Percentiles rank a stretch among this genome's conserved stretches.
Conservation (phyloP, 1,140 invertebrate genomes). For the Spodoptera litura region DNA sequence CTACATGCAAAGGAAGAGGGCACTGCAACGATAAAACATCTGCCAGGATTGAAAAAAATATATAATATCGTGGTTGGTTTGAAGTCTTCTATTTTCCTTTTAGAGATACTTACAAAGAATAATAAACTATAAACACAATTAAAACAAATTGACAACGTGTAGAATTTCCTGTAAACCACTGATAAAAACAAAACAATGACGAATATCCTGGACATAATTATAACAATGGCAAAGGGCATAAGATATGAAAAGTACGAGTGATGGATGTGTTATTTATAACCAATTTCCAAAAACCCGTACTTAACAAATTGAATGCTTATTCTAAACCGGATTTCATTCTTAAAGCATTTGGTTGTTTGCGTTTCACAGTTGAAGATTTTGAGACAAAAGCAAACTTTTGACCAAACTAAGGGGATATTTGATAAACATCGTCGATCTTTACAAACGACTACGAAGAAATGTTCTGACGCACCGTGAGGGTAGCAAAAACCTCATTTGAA, state of each 20-base stretch:
- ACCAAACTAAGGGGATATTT: conserved; percentile 29
- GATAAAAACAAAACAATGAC: conserved; percentile 33
- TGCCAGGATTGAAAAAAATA: conserved; percentile 6
- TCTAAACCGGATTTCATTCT: too few relatives aligned
- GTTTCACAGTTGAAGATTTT: conserved; percentile 14
- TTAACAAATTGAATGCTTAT: not conserved
- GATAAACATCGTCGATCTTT: conserved; percentile 4
- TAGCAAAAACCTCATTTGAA: conserved; percentile 64
- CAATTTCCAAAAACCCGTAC: not conserved
- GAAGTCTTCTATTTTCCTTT: not conserved
- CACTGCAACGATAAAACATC: not conserved
- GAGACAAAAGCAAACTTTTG: conserved; percentile 9
- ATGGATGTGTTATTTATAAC: not conserved
- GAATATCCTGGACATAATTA: conserved; percentile 35
- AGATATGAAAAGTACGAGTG: conserved; percentile 4
- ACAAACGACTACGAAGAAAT: conserved; percentile 47
- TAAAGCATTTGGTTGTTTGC: not conserved
- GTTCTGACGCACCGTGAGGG: conserved; percentile 50
- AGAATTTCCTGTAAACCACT: conserved; percentile 18
- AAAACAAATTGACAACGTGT: not conserved
- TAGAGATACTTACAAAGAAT: conserved; percentile 2
- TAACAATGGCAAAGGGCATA: conserved; percentile 25
- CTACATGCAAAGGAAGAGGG: not conserved
- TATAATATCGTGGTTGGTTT: not conserved
- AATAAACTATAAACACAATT: not conserved